Evolutionary conservation across 2,888 invertebrate species (phyloP), one percentile per base, ranked within the genome.

Genomic region (Trissoscelio sp.): DNA sequence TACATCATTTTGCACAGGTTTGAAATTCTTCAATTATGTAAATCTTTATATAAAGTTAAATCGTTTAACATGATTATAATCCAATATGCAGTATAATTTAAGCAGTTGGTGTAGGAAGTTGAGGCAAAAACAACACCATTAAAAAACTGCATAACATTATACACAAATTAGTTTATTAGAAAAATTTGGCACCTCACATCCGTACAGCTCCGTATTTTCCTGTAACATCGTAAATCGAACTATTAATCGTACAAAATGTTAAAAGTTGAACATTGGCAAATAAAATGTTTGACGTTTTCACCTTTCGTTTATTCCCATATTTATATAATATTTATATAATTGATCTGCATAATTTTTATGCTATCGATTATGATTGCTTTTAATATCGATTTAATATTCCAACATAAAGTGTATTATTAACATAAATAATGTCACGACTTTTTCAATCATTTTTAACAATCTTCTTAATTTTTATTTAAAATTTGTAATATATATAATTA

Each of bases 241-340:
- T 4, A 28, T 31, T 37, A 64, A 48, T 48, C 44, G 28, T 11
- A 48, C n/a, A 20, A 48, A 64, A 48, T 48, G 46, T 31, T 62
- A 44, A 62, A 46, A 62, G 62, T 62, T 46, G 44, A 46, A 18
- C 46, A 3, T 31, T 18, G 7, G 46, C 18, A 9, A 62, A 44
- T 62, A 62, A 62, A 62, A 62, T 14, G 7, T 18, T 62, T 62
- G 62, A 31, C 31, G 62, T 62, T 46, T 62, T 46, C 46, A 46
- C 46, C 62, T 46, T 62, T 62, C 58, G 28, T 44, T 62, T 12
- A 46, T 62, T 60, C 44, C 16, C 16, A 44, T 28, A 24, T 16
- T 62, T 62, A 62, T 31, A 31, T 62, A 62, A 62, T 46, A 28
- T 62, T 62, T 57, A 57, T 37, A 22, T 57, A 57, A 57, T 57